phyloP scores from a whole-genome alignment of 2,113 vertebrate species.

The Tilapia sparmanii region DNA sequence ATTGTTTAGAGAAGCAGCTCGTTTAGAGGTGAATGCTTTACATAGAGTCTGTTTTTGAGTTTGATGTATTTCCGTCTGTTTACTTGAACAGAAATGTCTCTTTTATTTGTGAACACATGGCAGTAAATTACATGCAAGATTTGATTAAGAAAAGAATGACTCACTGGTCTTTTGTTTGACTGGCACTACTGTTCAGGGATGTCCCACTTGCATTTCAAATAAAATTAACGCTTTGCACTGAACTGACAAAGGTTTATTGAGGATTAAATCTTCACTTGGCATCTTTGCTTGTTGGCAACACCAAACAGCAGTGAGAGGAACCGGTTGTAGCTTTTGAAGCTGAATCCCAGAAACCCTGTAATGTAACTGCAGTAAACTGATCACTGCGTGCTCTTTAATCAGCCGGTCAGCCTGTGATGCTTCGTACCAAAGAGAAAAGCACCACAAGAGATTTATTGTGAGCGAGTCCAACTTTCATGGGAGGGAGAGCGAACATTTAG shows the following conservation, averaged over 20 bases:
- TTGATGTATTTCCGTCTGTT: neutral
- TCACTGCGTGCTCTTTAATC: neutral
- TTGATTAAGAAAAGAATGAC: neutral
- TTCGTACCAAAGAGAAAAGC: neutral
- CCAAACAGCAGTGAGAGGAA: neutral
- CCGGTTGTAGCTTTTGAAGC: neutral
- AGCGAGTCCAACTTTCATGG: neutral
- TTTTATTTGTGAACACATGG: neutral
- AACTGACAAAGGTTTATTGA: conserved; percentile 35
- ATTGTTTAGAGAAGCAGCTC: neutral
- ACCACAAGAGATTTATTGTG: neutral
- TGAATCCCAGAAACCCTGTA: neutral
- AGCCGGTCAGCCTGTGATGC: neutral
- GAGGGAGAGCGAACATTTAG: neutral
- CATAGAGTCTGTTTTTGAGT: neutral
- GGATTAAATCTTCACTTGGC: conserved; percentile 41
- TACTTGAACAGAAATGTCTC: neutral
- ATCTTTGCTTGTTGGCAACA: conserved; percentile 22
- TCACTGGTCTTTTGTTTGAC: conserved; percentile 20
- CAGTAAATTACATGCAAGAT: neutral
- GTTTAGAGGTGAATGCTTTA: neutral
- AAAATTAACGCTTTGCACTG: neutral
- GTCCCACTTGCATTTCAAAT: neutral
- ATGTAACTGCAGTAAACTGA: neutral
- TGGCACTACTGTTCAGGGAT: neutral